These are phyloP conservation scores for Gryllus longicercus DNA, from an alignment of 2,888 invertebrate species.

Conservation along the genomic window DNA sequence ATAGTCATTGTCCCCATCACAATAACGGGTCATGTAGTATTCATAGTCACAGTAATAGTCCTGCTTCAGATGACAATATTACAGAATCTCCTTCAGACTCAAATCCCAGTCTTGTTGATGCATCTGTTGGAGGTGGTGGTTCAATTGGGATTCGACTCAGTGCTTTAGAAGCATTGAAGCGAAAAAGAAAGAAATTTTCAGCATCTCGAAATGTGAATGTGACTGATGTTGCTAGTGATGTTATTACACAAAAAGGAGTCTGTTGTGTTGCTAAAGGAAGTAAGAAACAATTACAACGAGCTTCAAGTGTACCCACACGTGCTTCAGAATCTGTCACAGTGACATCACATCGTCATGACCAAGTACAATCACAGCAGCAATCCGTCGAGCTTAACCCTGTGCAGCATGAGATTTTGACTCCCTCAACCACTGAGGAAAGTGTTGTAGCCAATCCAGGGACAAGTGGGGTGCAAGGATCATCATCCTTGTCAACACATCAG, in stretches of 20 bases:
- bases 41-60: constrained; percentile 54
- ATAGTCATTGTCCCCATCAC: constrained; percentile 54
- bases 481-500: neutral
- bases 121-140: constrained; percentile 33
- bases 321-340: constrained; percentile 50
- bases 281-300: constrained; percentile 60
- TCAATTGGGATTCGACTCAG: constrained; percentile 37
- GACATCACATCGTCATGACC: constrained; percentile 45
- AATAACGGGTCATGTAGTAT: constrained; percentile 38
- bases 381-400: constrained; percentile 51
- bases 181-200: constrained; percentile 79
- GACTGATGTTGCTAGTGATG: constrained; percentile 27
- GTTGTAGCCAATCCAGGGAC: constrained; percentile 39
- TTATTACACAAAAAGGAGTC: neutral
- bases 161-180: constrained; percentile 70
- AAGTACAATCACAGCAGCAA: constrained; percentile 62
- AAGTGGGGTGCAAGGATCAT: neutral
- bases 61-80: constrained; percentile 64
- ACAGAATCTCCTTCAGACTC: constrained; percentile 69
- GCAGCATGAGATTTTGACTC: constrained; percentile 45
- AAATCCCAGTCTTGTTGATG: constrained; percentile 58
- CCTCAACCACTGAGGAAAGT: constrained; percentile 58
- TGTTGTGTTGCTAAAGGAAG: constrained; percentile 23
- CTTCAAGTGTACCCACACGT: constrained; percentile 65
- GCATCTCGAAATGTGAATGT: constrained; percentile 63